phyloP scores from a whole-genome alignment of 2,888 invertebrate genomes.

The Pocota personata region DNA sequence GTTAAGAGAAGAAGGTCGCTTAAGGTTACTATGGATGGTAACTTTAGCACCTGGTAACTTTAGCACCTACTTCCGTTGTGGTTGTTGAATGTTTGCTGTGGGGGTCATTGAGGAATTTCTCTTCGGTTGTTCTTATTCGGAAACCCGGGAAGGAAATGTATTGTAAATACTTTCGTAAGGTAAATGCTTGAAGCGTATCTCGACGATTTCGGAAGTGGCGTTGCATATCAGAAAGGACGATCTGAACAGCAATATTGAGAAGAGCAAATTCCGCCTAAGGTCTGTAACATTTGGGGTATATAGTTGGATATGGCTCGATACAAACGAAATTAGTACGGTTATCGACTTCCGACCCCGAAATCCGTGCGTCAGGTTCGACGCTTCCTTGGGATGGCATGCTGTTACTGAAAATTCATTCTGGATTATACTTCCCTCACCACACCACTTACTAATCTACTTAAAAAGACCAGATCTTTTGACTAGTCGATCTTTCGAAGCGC shows the following conservation, averaged over 20 bases:
- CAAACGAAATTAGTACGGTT: constrained; percentile 57
- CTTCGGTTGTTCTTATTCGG: too few species aligned
- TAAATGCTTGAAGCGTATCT: too few species aligned
- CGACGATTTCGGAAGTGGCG: background rate
- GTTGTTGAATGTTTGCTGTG: too few species aligned
- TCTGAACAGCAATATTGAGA: background rate
- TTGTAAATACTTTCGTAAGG: too few species aligned
- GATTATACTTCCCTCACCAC: constrained; percentile 22
- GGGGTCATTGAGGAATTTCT: too few species aligned
- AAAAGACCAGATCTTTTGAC: background rate
- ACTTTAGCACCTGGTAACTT: too few species aligned
- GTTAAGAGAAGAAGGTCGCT: too few species aligned
- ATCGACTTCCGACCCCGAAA: constrained; percentile 16
- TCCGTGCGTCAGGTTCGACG: constrained; percentile 37
- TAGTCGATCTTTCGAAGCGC: background rate
- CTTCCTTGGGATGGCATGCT: constrained; percentile 69
- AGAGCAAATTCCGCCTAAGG: background rate
- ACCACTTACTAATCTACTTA: background rate
- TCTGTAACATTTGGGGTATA: background rate
- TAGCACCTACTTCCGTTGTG: too few species aligned
- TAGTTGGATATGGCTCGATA: constrained; percentile 23
- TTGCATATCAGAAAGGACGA: background rate
- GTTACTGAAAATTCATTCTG: constrained; percentile 50
- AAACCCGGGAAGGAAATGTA: too few species aligned
- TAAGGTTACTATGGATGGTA: too few species aligned